Base-by-base conservation (phyloP, 2,888 invertebrate species). In the Volucella bombylans region DNA sequence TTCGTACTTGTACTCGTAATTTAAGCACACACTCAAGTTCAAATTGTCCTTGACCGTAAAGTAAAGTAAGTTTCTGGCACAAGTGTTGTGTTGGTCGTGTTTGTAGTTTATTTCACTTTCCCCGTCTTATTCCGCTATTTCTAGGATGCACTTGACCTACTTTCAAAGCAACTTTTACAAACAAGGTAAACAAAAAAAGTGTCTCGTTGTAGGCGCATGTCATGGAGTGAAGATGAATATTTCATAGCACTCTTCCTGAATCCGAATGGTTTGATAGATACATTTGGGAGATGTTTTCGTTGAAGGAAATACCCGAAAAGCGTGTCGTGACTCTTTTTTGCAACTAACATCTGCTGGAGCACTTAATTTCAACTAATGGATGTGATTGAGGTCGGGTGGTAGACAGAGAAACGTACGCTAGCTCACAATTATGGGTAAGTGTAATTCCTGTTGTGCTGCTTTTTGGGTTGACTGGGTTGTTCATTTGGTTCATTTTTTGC, bases 321-420 rank as follows among this genome's bases (percentile, higher is more conserved):
- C 38, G 43, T 57, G 43, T 59, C 14, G n/a, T 31, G 15, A 18
- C 47, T 77, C 31, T 31, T 9, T 62, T 67, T 45, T 12, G 41
- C 49, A 45, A 50, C 73, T 45, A 55, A 59, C 12, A 74, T 50
- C 59, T 55, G 69, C 59, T 52, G 65, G 59, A 59, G 55, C 62
- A 79, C 65, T 74, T 83, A 74, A 83, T 76, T 83, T 74, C 12
- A 15, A 52, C 67, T 83, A 83, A 83, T 80, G 83, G 83, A 83
- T 71, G 79, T 71, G 69, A 74, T 65, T 73, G 23, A 50, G 11
- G 31, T 3, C 45, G 52, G 14, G 1, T 45, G 1, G 4, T 10
- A 3, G n/a, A 8, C 41, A 4, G 11, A 11, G 8, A 23, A 52
- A 10, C 4, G 18, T 52, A 41, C 39, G 15, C 2, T 4, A 31